Evolutionary conservation across 2,113 vertebrate genomes (phyloP).

Genomic region (Gymnorhina tibicen): DNA sequence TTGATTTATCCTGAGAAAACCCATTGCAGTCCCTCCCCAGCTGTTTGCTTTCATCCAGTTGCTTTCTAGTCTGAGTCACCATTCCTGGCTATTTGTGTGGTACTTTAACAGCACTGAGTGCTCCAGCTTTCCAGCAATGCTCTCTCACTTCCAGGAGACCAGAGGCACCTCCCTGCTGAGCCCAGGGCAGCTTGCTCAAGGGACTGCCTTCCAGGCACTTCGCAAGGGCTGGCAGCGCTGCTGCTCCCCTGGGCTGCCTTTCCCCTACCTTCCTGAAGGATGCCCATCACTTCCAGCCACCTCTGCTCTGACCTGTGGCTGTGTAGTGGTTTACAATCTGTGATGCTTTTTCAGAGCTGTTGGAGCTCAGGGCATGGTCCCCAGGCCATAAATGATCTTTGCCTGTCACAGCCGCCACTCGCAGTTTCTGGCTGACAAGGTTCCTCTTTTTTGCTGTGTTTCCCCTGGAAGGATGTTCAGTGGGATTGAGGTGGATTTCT

Average conservation of each 20-base stretch:
- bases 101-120: not conserved
- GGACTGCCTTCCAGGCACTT: not conserved
- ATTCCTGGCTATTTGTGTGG: not conserved
- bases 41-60: not conserved
- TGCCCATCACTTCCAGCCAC: not conserved
- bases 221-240: not conserved
- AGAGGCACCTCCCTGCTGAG: not conserved
- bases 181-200: not conserved
- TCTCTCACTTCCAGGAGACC: not conserved
- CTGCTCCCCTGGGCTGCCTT: not conserved
- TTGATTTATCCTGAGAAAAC: not conserved
- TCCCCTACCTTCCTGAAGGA: not conserved
- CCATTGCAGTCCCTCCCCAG: rapidly evolving
- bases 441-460: not conserved
- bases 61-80: not conserved
- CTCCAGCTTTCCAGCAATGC: not conserved
- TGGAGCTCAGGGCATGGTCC: not conserved
- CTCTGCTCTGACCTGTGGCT: not conserved
- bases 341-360: not conserved
- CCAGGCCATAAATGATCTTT: not conserved
- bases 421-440: not conserved
- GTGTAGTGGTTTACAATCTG: rapidly evolving
- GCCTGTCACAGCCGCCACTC: rapidly evolving
- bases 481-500: not conserved
- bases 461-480: not conserved